Evolutionary conservation across 2,797 vertebrate genomes (phyloP).

Genomic region (Distichodus sexfasciatus): DNA sequence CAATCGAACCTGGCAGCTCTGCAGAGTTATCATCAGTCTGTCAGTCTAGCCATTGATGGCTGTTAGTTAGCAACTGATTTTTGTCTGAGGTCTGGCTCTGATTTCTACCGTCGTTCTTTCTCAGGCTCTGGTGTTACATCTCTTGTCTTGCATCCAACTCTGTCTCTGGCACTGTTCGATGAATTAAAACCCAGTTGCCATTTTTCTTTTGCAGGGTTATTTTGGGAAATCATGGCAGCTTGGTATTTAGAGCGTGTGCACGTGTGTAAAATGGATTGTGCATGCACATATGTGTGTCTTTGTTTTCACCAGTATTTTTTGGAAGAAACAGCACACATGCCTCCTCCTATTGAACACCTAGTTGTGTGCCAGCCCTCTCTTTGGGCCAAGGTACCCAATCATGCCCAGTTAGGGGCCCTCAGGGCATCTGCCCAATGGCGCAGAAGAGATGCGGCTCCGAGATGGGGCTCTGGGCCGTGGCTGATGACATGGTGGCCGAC

Average conservation of each 20-base stretch:
- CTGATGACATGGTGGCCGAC: slow-evolving; percentile 91
- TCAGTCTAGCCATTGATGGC: slow-evolving; percentile 20
- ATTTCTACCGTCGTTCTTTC: slow-evolving; percentile 15
- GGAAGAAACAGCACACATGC: slow-evolving; percentile 52
- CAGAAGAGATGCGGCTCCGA: slow-evolving; percentile 83
- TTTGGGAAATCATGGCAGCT: slow-evolving; percentile 60
- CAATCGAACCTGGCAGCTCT: slow-evolving; percentile 1
- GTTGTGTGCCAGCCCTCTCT: slow-evolving; percentile 50
- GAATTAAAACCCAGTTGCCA: slow-evolving; percentile 67
- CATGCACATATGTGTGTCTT: no score
- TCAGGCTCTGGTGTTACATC: slow-evolving; percentile 32
- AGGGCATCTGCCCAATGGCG: slow-evolving; percentile 75
- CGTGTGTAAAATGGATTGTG: no score
- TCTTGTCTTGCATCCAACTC: slow-evolving; percentile 8
- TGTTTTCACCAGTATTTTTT: no score
- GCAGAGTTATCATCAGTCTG: slow-evolving; percentile 19
- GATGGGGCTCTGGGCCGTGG: slow-evolving; percentile 80
- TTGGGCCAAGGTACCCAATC: slow-evolving; percentile 62
- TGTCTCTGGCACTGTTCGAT: slow-evolving; percentile 42
- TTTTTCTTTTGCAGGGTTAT: slow-evolving; percentile 58
- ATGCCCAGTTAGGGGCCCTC: slow-evolving; percentile 41
- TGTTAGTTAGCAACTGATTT: slow-evolving; percentile 24
- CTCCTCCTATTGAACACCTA: slow-evolving; percentile 32
- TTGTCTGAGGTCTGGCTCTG: slow-evolving; percentile 22
- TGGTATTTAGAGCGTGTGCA: slow-evolving; percentile 35